Percentiles rank a stretch among this genome's conserved stretches.
Evolutionary conservation across 2,888 invertebrate species (phyloP).

Genomic region (Drosophila pseudotakahashii): DNA sequence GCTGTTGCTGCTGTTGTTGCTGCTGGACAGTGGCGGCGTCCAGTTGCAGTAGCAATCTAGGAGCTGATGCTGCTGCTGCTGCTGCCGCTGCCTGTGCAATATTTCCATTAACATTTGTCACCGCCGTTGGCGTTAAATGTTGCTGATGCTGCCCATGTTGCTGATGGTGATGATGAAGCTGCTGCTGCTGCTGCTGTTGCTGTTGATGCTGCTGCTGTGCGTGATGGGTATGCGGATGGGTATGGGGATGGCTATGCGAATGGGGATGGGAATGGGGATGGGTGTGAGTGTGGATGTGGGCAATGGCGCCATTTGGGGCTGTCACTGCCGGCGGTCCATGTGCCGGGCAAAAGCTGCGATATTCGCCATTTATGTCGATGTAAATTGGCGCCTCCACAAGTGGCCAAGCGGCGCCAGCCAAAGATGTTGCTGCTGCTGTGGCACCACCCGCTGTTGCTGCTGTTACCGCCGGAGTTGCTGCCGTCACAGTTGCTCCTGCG

Average conservation of each 20-base stretch:
- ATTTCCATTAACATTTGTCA: slow-evolving; percentile 72
- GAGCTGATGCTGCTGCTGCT: slow-evolving; percentile 24
- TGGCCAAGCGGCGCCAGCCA: slow-evolving; percentile 83
- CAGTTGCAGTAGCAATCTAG: slow-evolving; percentile 89
- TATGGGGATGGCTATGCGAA: slow-evolving; percentile 38
- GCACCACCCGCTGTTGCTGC: slow-evolving; percentile 73
- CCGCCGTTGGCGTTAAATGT: slow-evolving; percentile 56
- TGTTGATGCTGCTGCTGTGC: slow-evolving; percentile 50
- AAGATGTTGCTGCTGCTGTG: slow-evolving; percentile 49
- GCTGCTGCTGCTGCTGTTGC: slow-evolving; percentile 41
- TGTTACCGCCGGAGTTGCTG: slow-evolving; percentile 60
- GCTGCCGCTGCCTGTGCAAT: slow-evolving; percentile 59
- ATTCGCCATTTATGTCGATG: slow-evolving; percentile 87
- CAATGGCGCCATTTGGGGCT: slow-evolving; percentile 55
- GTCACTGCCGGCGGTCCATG: slow-evolving; percentile 80
- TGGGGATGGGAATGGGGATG: slow-evolving; percentile 36
- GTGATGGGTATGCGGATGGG: slow-evolving; percentile 40
- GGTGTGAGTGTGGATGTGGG: slow-evolving; percentile 48
- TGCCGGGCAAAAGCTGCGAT: slow-evolving; percentile 84
- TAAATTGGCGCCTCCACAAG: slow-evolving; percentile 86
- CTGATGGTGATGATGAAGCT: slow-evolving; percentile 45
- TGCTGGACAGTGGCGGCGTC: slow-evolving; percentile 90
- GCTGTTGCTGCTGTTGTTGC: slow-evolving; percentile 51
- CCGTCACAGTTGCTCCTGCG: slow-evolving; percentile 62
- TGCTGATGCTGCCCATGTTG: slow-evolving; percentile 52